Base-by-base conservation (phyloP, 1,140 invertebrate species). In the Drosophila nasuta region DNA sequence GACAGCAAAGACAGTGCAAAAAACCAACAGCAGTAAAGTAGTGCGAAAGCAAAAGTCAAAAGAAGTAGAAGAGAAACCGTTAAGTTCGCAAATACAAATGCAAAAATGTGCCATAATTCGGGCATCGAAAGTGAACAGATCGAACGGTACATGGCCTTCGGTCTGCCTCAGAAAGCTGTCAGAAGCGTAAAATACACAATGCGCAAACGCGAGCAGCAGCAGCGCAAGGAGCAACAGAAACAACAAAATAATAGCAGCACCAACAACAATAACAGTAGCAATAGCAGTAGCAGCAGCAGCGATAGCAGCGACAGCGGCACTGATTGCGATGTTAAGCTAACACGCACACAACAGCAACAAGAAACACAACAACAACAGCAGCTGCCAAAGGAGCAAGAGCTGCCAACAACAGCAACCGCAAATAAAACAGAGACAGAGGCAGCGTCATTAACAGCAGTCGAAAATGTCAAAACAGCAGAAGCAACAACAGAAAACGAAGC, bases 21-120 rank as follows among this genome's bases (percentile, higher is more conserved):
- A 13, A 38, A 11, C n/a, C 43, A 64, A 63, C 11, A 38, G 13
- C 15, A 74, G 35, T 25, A 64, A 62, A 11, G 60, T 41, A 71
- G 41, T 58, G 51, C 38, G 20, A 28, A 20, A 65, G 56, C 15
- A 69, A 65, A 69, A 58, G 66, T 49, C 41, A 54, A 43, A 71
- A 56, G 58, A 57, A 73, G 54, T n/a, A 35, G 10, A 66, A 60
- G 25, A 38, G 35, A 20, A 70, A 70, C 43, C 58, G 58, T 70
- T 70, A 41, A 49, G 8, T 41, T 41, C 49, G 13, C 30, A 60
- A 49, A 81, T 73, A 85, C 59, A 85, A 92, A 91, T 88, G 89
- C 76, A 76, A 91, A 91, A 35, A 92, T 92, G 91, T 92, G 88
- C 76, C 88, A 90, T 75, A 92, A 90, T 78, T 92, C 88, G 67